These are phyloP conservation scores for Drosophila anomelani DNA, from an alignment of 2,888 invertebrate species.

Conservation along the genomic window DNA sequence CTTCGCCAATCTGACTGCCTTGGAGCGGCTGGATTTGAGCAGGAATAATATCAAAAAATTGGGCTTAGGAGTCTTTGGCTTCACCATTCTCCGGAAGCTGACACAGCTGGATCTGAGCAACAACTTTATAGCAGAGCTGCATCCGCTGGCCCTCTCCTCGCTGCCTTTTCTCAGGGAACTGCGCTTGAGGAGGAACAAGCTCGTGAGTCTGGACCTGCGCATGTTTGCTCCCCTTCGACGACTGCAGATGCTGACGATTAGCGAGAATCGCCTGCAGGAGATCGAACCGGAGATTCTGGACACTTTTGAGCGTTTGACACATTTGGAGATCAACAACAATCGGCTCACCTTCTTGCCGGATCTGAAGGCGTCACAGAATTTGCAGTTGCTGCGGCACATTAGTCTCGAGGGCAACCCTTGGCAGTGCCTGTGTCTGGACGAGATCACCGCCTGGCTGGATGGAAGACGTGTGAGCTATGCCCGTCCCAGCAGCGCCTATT, in stretches of 20 bases:
- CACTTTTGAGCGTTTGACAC: conserved; percentile 57
- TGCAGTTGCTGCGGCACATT: conserved; percentile 64
- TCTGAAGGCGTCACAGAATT: conserved; percentile 53
- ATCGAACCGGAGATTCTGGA: conserved; percentile 64
- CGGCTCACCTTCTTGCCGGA: conserved; percentile 79
- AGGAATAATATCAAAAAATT: conserved; percentile 70
- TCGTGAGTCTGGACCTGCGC: conserved; percentile 71
- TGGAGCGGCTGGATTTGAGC: conserved; percentile 75
- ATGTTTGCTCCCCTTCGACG: conserved; percentile 77
- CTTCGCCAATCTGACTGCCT: conserved; percentile 68
- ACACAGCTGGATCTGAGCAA: conserved; percentile 66
- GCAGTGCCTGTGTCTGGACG: conserved; percentile 82
- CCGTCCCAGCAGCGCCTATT: conserved; percentile 68
- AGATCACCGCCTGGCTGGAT: conserved; percentile 73
- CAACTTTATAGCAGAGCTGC: conserved; percentile 72
- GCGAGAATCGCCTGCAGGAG: conserved; percentile 77
- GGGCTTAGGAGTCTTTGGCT: conserved; percentile 67
- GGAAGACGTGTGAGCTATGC: conserved; percentile 64
- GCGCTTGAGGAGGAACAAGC: conserved; percentile 74
- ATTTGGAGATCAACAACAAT: conserved; percentile 81
- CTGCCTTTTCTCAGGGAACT: conserved; percentile 76
- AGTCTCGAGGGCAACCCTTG: conserved; percentile 83
- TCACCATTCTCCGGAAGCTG: conserved; percentile 58
- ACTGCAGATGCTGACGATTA: conserved; percentile 73
- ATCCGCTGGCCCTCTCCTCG: conserved; percentile 71